Evolutionary conservation across 2,888 invertebrate species (phyloP).

Genomic region (Euplagia quadripunctaria): DNA sequence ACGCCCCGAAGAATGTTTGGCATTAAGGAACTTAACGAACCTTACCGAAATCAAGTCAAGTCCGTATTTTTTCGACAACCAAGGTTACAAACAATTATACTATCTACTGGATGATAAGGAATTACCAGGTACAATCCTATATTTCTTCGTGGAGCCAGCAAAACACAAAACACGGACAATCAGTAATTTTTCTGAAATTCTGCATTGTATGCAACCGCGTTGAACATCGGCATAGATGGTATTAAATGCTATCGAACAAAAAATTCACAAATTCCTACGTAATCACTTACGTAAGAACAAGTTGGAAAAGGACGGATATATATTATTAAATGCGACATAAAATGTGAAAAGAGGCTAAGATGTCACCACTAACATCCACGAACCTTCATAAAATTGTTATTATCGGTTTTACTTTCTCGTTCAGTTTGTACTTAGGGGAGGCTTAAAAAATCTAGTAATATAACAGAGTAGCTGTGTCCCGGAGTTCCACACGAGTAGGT

Average conservation of each 20-base stretch:
- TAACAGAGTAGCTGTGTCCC: neutral
- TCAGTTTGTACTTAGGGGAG: conserved; percentile 3
- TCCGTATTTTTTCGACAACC: no score
- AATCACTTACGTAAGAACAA: neutral
- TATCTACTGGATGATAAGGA: no score
- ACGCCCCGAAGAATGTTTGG: no score
- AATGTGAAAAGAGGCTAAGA: neutral
- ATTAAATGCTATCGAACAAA: neutral
- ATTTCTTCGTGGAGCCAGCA: no score
- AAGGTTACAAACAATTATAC: no score
- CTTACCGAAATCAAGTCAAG: no score
- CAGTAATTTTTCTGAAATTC: no score
- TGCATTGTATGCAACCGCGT: no score
- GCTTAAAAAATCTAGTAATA: conserved; percentile 1
- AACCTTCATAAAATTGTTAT: conserved; percentile 7
- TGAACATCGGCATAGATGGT: neutral
- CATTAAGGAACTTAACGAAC: no score
- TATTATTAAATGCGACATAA: neutral
- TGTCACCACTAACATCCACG: neutral
- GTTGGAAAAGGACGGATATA: neutral
- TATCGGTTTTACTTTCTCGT: neutral
- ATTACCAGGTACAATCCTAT: no score
- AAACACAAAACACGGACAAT: no score
- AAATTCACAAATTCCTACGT: neutral
- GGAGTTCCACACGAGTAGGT: neutral